phyloP scores from a whole-genome alignment of 1,140 invertebrate genomes.

The Aradophagus sp. region DNA sequence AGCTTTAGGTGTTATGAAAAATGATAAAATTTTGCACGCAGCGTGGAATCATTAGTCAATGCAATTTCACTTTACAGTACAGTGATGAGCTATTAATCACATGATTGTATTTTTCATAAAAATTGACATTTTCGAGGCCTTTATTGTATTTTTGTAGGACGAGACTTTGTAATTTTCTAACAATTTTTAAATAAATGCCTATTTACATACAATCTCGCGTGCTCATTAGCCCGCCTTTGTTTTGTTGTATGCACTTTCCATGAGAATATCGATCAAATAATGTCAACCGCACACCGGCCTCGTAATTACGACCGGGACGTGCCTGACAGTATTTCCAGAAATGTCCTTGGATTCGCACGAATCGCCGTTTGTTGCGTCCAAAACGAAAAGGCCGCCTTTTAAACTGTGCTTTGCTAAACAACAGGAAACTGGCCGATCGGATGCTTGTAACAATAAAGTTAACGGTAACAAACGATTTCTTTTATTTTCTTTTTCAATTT shows the following conservation, averaged over 20 bases:
- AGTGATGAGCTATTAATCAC: too few species aligned
- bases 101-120: too few species aligned
- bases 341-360: slow-evolving; percentile 42
- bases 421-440: slow-evolving; percentile 62
- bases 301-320: slow-evolving; percentile 7
- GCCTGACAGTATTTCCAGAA: slow-evolving; percentile 13
- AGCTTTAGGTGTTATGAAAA: slow-evolving; percentile 29
- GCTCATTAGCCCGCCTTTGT: neutral
- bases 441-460: slow-evolving; percentile 52
- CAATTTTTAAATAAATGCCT: slow-evolving; percentile 33
- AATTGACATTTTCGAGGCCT: neutral
- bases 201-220: slow-evolving; percentile 6
- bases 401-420: slow-evolving; percentile 66
- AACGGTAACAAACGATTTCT: slow-evolving; percentile 54
- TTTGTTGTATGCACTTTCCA: slow-evolving; percentile 35
- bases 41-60: too few species aligned
- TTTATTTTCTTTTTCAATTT: neutral
- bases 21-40: slow-evolving; percentile 16
- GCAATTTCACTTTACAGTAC: too few species aligned
- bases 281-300: slow-evolving; percentile 10
- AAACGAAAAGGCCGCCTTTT: slow-evolving; percentile 61
- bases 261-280: slow-evolving; percentile 65
- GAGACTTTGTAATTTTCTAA: slow-evolving; percentile 51
- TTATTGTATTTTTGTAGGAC: slow-evolving; percentile 6
- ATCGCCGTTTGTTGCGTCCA: slow-evolving; percentile 24